Conservation (phyloP, 1,140 invertebrate species). For the Harpegnathos saltator region DNA sequence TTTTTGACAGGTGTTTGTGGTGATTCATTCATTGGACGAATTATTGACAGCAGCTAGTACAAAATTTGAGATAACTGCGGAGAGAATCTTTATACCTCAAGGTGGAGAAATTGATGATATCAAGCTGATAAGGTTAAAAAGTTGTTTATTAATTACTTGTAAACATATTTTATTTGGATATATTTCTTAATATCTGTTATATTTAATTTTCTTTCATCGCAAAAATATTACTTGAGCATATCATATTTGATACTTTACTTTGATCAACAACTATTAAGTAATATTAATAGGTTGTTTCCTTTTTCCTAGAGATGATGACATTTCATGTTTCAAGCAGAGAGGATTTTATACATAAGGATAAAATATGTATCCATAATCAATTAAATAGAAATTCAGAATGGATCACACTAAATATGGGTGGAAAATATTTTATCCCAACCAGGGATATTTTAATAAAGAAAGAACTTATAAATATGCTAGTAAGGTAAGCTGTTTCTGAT, state of each 20-base stretch:
- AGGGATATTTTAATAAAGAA: slow-evolving; percentile 93
- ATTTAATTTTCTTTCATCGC: not conserved
- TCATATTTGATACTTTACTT: slow-evolving; percentile 12
- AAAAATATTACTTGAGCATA: not conserved
- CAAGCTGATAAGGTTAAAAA: slow-evolving; percentile 86
- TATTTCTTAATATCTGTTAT: not conserved
- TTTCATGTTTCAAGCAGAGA: slow-evolving; percentile 88
- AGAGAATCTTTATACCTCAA: slow-evolving; percentile 87
- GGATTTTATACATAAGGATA: slow-evolving; percentile 84
- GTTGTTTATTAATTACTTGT: slow-evolving; percentile 25
- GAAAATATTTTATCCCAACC: slow-evolving; percentile 93
- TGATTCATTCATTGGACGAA: slow-evolving; percentile 87
- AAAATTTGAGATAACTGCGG: slow-evolving; percentile 86
- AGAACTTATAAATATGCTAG: slow-evolving; percentile 95
- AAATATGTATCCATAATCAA: slow-evolving; percentile 54
- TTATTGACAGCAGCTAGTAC: slow-evolving; percentile 85
- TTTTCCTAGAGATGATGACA: slow-evolving; percentile 88
- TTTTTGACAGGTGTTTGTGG: slow-evolving; percentile 85
- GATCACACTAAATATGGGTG: slow-evolving; percentile 95
- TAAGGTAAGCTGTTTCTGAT: slow-evolving; percentile 86
- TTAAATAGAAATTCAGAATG: slow-evolving; percentile 88
- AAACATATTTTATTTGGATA: not conserved
- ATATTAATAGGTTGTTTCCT: slow-evolving; percentile 31
- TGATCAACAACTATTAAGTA: not conserved
- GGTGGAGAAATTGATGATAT: slow-evolving; percentile 89